Evolutionary conservation across 2,888 invertebrate species (phyloP).

Genomic region (Hermaeophaga mercurialis): DNA sequence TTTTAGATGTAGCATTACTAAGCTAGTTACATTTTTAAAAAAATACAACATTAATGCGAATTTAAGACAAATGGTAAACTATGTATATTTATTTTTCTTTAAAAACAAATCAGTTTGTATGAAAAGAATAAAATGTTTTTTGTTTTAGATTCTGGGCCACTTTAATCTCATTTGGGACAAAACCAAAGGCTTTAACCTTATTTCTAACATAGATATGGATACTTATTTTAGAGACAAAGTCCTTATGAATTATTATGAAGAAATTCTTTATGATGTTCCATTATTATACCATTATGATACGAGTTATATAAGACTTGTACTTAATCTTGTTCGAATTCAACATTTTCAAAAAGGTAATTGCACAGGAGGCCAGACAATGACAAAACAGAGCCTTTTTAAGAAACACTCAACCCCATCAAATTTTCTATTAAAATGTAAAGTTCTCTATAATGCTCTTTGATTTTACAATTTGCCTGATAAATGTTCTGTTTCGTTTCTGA

Average conservation of each 20-base stretch:
- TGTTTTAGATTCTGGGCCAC: constrained; percentile 26
- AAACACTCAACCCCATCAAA: no score
- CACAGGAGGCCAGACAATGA: no score
- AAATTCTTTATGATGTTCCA: constrained; percentile 18
- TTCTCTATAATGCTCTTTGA: no score
- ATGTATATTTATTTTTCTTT: not conserved
- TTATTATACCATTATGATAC: constrained; percentile 22
- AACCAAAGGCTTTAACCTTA: constrained; percentile 16
- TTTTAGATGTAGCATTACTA: constrained; percentile 16
- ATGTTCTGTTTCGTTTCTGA: no score
- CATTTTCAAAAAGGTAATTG: constrained; percentile 29
- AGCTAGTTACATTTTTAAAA: constrained; percentile 20
- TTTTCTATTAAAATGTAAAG: no score
- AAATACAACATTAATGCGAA: constrained; percentile 11
- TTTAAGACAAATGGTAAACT: constrained; percentile 20
- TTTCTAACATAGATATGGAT: constrained; percentile 1
- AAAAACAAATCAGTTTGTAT: no score
- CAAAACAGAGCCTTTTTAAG: no score
- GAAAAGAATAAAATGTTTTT: not conserved
- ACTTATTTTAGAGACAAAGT: constrained; percentile 3
- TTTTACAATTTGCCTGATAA: no score
- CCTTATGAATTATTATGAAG: constrained; percentile 14
- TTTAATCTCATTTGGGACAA: constrained; percentile 26
- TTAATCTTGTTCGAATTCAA: constrained; percentile 18
- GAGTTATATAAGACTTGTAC: constrained; percentile 22